Base-by-base conservation (phyloP, 2,797 vertebrate species). In the Danio aesculapii region DNA sequence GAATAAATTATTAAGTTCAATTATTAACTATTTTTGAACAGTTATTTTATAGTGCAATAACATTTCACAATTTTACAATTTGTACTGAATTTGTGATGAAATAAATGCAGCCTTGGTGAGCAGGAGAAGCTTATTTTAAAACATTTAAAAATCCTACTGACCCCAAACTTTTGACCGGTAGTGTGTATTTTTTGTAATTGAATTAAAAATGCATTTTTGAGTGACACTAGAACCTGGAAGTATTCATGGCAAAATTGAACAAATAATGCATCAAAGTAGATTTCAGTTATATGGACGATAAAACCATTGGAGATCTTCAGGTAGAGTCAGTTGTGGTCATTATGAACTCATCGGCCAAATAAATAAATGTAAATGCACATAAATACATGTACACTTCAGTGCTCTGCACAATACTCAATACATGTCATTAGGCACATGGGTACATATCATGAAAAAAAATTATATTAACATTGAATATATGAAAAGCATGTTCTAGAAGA, bases 401-500 rank as follows among this genome's bases (percentile, higher is more conserved):
- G 17, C 43, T 43, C 6, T 43, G 6, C 59, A 62, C 39, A 41
- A 16, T n/a, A n/a, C 58, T 30, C 39, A 39, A 14, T 30, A 30
- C 30, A 30, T 30, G 21, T 62, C 59, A 41, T 16, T 14, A 13
- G 17, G 14, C 0, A 6, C 6, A 55, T 53, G 50, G 6, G 30
- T 52, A 62, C 14, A 14, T 62, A 39, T 6, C 55, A 16, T 71
- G 10, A 57, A 71, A 11, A 55, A 43, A 1, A 30, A 1, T 1
- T 30, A 30, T 30, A 30, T 30, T 1, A 1, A 30, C 3, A 30
- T 30, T 30, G 30, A 30, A 68, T 71, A 63, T 6, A 79, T 39
- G 30, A 61, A 53, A 30, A 47, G 12, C 71, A 12, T 19, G 8
- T 30, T 81, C 5, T 53, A 30, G 68, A 68, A 61, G 70, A 79